A percentile compares a stretch with the other conserved stretches of the same genome.
These are phyloP conservation scores for Chelonus insularis DNA, from an alignment of 1,140 invertebrate genomes.

Conservation along the genomic window DNA sequence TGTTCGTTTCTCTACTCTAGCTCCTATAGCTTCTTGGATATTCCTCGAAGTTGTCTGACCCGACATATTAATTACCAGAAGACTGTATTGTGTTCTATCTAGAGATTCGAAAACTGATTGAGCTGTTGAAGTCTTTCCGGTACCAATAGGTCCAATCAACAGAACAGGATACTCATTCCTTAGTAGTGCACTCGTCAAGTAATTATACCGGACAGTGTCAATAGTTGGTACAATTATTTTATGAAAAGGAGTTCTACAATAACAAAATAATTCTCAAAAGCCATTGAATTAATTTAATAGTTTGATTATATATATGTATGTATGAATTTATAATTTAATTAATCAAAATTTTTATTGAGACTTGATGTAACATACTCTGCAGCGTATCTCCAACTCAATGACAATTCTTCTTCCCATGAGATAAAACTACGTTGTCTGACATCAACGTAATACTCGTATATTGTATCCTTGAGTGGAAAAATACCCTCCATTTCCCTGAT, in stretches of 20 bases:
- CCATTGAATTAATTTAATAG: too few species aligned
- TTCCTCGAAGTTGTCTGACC: constrained; percentile 80
- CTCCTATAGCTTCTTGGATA: constrained; percentile 78
- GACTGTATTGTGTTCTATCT: constrained; percentile 66
- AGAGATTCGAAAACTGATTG: constrained; percentile 68
- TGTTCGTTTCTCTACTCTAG: constrained; percentile 78
- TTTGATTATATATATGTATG: too few species aligned
- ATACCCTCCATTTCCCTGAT: constrained; percentile 80
- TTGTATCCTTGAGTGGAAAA: constrained; percentile 81
- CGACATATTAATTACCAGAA: constrained; percentile 81
- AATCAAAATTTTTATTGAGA: constrained; percentile 3
- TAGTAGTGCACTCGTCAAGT: constrained; percentile 68
- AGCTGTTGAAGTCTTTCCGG: constrained; percentile 79
- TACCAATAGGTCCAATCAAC: constrained; percentile 78
- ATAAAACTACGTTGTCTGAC: constrained; percentile 67
- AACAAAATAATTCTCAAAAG: too few species aligned
- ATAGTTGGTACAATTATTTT: constrained; percentile 82
- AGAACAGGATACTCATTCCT: constrained; percentile 69
- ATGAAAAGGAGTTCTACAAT: constrained; percentile 78
- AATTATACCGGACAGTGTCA: constrained; percentile 80
- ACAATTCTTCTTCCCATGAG: constrained; percentile 78
- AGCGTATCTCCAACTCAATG: constrained; percentile 71
- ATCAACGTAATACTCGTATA: constrained; percentile 87
- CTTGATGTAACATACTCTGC: constrained; percentile 59
- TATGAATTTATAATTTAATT: too few species aligned